Evolutionary conservation across 2,888 invertebrate species (phyloP).

Genomic region (Acronicta alni): DNA sequence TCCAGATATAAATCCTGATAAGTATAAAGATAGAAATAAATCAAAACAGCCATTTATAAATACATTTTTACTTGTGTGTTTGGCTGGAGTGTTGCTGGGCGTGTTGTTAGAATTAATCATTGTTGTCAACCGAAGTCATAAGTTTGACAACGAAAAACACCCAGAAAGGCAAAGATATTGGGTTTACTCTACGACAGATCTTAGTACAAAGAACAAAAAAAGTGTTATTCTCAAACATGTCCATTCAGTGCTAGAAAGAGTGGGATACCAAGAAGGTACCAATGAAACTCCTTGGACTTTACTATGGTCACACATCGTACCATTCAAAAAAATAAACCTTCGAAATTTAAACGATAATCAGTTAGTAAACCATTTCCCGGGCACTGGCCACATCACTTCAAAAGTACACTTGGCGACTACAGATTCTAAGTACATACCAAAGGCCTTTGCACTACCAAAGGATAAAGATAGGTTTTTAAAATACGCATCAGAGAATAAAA

Average conservation of each 20-base stretch:
- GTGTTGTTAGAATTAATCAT: constrained; percentile 75
- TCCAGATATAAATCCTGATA: constrained; percentile 20
- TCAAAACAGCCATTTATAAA: constrained; percentile 58
- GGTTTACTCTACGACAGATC: constrained; percentile 89
- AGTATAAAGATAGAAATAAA: constrained; percentile 10
- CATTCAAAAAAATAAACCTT: constrained; percentile 90
- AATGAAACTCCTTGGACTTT: constrained; percentile 93
- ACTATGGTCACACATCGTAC: constrained; percentile 98
- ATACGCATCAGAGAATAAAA: constrained; percentile 91
- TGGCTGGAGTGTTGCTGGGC: constrained; percentile 75
- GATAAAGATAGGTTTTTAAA: constrained; percentile 92
- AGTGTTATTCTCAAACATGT: constrained; percentile 94
- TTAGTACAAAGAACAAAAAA: constrained; percentile 83
- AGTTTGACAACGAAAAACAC: constrained; percentile 46
- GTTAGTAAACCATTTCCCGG: constrained; percentile 97
- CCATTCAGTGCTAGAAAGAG: constrained; percentile 92
- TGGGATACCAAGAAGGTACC: constrained; percentile 92
- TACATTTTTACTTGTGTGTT: constrained; percentile 75
- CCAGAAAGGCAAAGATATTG: constrained; percentile 81
- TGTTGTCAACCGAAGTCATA: constrained; percentile 64
- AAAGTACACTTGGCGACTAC: constrained; percentile 96
- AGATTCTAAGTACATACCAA: constrained; percentile 94
- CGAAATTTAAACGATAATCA: constrained; percentile 92
- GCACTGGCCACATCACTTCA: constrained; percentile 97
- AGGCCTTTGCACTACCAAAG: constrained; percentile 95